Base-by-base conservation (phyloP, 2,797 vertebrate genomes). In the Picus viridis region DNA sequence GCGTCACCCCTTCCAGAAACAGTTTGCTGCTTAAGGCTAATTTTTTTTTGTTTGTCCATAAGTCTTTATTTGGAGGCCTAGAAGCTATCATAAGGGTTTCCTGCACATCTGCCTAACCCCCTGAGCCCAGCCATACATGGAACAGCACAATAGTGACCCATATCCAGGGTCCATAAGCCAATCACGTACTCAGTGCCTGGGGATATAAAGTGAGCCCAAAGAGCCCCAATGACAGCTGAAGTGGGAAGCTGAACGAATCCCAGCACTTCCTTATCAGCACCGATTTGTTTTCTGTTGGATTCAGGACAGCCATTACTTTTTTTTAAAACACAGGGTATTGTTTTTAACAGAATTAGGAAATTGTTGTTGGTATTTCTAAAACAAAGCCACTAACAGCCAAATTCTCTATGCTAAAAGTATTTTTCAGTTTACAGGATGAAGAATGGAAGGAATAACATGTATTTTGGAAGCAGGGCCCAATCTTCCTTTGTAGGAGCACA, bases 381-480 rank as follows among this genome's bases (percentile, higher is more conserved):
- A 86, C 84, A 95, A 94, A 94, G 76, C 83, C 47, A 86, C 12
- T 78, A 81, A 92, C 62, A 94, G 92, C 84, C 96, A 88, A 91
- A 76, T 88, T 95, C 78, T 95, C 77, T 1, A 3, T 4, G n/a
- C 88, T 78, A 95, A 96, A 94, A 43, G n/a, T 84, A 65, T 91
- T 92, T 91, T 88, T 61, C 90, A 88, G 83, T 94, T 95, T 92
- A 83, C 74, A 62, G 47, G 65, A 93, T 63, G 71, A 92, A 89
- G 81, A 94, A 92, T 83, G 88, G 88, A 76, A 89, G 91, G 94
- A 97, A 93, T 90, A 93, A 75, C 51, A 88, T 23, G 6, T 91
- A 92, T 89, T 93, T 96, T 87, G 78, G 90, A 95, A 97, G 93
- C 90, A 85, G 69, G 91, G 88, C 54, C 61, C 67, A 20, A 63